A percentile compares a stretch with the other conserved stretches of the same genome.
These are phyloP conservation scores for Hydrotaea cyrtoneurina DNA, from an alignment of 2,888 invertebrate species.

Conservation along the genomic window DNA sequence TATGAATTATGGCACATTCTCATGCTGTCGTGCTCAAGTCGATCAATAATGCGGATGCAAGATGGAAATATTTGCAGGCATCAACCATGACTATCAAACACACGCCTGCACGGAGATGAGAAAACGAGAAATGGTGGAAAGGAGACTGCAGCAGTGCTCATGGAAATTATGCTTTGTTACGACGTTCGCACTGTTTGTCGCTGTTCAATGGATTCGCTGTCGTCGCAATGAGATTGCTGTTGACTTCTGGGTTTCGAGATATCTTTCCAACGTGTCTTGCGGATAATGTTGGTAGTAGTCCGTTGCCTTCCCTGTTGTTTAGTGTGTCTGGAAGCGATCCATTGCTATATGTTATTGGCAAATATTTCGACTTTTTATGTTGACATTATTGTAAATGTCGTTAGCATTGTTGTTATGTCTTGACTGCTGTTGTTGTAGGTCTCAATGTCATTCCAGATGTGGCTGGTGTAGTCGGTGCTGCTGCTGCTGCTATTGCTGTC, in stretches of 20 bases:
- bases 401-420: conserved; percentile 40
- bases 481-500: not conserved
- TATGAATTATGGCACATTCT: too few relatives aligned
- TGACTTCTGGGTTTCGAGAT: conserved; percentile 54
- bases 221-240: conserved; percentile 36
- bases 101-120: too few relatives aligned
- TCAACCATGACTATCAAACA: too few relatives aligned
- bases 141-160: too few relatives aligned
- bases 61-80: too few relatives aligned
- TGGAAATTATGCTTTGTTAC: too few relatives aligned
- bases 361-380: conserved; percentile 63
- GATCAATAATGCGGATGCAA: too few relatives aligned
- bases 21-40: too few relatives aligned
- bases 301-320: not conserved
- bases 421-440: conserved; percentile 13
- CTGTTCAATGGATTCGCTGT: not conserved
- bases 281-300: conserved; percentile 46
- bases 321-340: not conserved
- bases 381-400: conserved; percentile 64
- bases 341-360: conserved; percentile 52
- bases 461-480: conserved; percentile 30
- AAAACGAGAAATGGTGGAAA: too few relatives aligned
- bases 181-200: too few relatives aligned
- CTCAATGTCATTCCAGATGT: conserved; percentile 35
- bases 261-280: conserved; percentile 43